These are phyloP conservation scores for Ferrisia virgata DNA, from an alignment of 2,888 invertebrate species.

Conservation along the genomic window DNA sequence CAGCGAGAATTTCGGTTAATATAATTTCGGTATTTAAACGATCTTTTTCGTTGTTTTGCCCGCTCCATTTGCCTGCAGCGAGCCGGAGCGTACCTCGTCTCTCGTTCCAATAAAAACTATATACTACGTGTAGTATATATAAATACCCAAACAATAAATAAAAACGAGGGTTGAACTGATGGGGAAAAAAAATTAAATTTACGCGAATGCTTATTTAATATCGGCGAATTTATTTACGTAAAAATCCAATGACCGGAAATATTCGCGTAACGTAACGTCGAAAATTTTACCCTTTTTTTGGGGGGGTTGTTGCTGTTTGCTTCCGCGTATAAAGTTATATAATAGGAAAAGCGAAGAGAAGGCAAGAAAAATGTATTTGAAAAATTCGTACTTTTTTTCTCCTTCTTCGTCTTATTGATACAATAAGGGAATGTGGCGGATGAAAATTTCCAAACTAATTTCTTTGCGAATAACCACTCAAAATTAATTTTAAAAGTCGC, in stretches of 20 bases:
- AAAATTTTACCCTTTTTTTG: not conserved
- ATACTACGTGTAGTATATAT: not conserved
- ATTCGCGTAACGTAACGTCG: not conserved
- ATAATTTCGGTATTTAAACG: constrained; percentile 42
- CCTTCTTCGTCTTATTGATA: not conserved
- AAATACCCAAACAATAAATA: not conserved
- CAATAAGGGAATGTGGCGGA: not conserved
- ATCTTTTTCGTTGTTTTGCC: not conserved
- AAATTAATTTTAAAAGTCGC: not conserved
- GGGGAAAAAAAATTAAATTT: not conserved
- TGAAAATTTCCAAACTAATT: not conserved
- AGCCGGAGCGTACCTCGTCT: not conserved
- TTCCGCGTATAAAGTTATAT: not conserved
- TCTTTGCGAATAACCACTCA: not conserved
- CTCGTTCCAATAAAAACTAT: constrained; percentile 16
- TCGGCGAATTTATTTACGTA: not conserved
- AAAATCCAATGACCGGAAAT: not conserved
- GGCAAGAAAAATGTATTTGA: not conserved
- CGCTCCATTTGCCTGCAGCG: not conserved
- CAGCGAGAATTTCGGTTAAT: constrained; percentile 36
- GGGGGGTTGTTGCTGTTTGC: not conserved
- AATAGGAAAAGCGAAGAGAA: not conserved
- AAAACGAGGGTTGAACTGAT: not conserved
- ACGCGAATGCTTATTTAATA: constrained; percentile 1
- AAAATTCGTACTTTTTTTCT: not conserved